phyloP scores from a whole-genome alignment of 2,797 vertebrate species.

The Discoglossus pictus region DNA sequence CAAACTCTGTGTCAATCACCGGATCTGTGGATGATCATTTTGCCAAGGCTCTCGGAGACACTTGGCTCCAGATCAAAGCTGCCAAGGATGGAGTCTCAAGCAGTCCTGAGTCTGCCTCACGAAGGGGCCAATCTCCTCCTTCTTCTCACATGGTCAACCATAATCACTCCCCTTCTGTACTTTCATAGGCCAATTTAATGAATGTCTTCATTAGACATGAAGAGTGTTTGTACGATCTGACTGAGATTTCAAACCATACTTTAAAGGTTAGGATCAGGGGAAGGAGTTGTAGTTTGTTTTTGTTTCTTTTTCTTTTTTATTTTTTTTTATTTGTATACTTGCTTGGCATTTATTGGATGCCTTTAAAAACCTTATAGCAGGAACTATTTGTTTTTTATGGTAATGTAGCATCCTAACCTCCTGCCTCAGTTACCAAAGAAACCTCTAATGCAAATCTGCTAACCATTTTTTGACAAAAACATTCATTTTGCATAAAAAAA shows the following conservation, averaged over 20 bases:
- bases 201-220: conserved; percentile 40
- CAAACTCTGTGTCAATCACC: conserved; percentile 97
- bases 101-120: conserved; percentile 79
- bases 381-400: conserved; percentile 63
- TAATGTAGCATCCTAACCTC: conserved; percentile 72
- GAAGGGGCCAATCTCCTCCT: conserved; percentile 91
- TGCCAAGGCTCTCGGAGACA: conserved; percentile 95
- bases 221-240: conserved; percentile 73
- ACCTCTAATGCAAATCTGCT: conserved; percentile 79
- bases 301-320: too few species aligned
- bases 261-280: conserved; percentile 62
- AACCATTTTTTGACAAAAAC: conserved; percentile 56
- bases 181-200: conserved; percentile 90
- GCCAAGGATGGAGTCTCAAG: conserved; percentile 80
- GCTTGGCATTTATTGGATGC: conserved; percentile 74
- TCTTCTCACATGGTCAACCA: conserved; percentile 91
- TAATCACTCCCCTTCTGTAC: conserved; percentile 93
- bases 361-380: conserved; percentile 66
- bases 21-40: conserved; percentile 98
- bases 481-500: conserved; percentile 58
- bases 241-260: conserved; percentile 78
- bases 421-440: conserved; percentile 94
- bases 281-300: conserved; percentile 56
- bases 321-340: conserved; percentile 70
- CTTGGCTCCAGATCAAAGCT: conserved; percentile 96